Base-by-base conservation (phyloP, 2,113 vertebrate species). In the Eudyptes chrysolophus region DNA sequence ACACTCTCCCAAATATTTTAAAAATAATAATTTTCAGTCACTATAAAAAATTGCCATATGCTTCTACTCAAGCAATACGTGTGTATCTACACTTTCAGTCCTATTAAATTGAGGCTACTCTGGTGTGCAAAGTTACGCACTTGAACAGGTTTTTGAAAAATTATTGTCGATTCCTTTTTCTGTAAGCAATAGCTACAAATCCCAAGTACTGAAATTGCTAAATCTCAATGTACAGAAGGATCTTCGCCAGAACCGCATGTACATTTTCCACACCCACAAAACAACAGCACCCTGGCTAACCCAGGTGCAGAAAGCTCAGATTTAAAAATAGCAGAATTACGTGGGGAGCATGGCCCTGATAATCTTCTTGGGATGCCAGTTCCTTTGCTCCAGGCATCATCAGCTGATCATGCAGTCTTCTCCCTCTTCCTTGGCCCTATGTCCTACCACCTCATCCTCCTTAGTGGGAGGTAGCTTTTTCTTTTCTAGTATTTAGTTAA, bases 271-370 rank as follows among this genome's bases (percentile, higher is more conserved):
- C 8, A 36, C 5, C 4, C 51, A 42, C 17, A 30, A 9, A 71
- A 40, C 4, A 36, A 2, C 17, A 64, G 11, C 12, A 52, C 7
- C 6, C 6, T 18, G 49, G 19, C 18, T 54, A 49, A 68, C 7
- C 61, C 11, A 11, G 29, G 32, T 22, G 13, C 24, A 49, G 42
- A 81, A 44, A 17, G 14, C 29, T 90, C 18, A 38, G 34, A 7
- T 65, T 78, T 46, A 52, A 20, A 64, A 60, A 7, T 1, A 46
- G 42, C 3, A 49, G 32, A 84, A 40, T 40, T 42, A 21, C 1
- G 2, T 10, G 5, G 20, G 21, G 18, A 85, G 19, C 17, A 30
- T 0, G 0, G 22, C 26, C 29, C 36, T 21, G 17, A 32, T 13
- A 70, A 61, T 15, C 29, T 81, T 78, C 46, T 51, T 38, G 20